These are phyloP conservation scores for Xanthorhoe designata DNA, from an alignment of 2,888 invertebrate genomes.

Conservation along the genomic window DNA sequence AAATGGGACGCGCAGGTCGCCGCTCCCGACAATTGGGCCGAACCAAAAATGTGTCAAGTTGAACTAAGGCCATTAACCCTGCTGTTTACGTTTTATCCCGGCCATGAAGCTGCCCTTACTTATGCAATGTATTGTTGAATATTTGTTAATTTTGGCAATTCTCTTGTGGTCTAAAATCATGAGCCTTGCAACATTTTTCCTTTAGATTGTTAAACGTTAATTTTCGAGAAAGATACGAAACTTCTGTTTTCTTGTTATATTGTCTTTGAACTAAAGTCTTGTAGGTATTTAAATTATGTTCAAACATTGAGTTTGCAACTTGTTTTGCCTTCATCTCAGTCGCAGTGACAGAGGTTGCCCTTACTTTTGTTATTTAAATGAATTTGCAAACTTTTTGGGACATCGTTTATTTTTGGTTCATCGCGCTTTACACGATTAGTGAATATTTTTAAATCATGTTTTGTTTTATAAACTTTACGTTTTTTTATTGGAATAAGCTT, in stretches of 20 bases:
- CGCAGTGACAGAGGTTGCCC: slow-evolving; percentile 2
- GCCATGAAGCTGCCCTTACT: slow-evolving; percentile 33
- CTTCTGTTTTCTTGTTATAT: neutral
- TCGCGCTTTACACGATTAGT: slow-evolving; percentile 1
- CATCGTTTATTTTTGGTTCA: slow-evolving; percentile 8
- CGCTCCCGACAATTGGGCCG: slow-evolving; percentile 79
- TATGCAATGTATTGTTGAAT: slow-evolving; percentile 31
- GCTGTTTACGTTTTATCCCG: slow-evolving; percentile 70
- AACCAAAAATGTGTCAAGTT: slow-evolving; percentile 84
- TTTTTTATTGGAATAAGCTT: neutral
- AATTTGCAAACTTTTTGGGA: slow-evolving; percentile 4
- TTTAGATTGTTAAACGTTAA: neutral
- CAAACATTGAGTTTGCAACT: neutral
- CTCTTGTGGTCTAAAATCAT: neutral
- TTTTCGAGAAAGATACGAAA: neutral
- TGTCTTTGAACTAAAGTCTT: neutral
- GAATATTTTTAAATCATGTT: neutral
- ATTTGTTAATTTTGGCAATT: neutral
- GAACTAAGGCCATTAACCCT: slow-evolving; percentile 79
- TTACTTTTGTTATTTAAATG: slow-evolving; percentile 1
- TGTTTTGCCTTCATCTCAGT: slow-evolving; percentile 1
- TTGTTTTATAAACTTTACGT: neutral
- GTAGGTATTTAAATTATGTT: neutral
- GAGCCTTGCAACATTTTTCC: too few species aligned
- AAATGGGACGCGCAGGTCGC: slow-evolving; percentile 71